Conservation (phyloP, 2,888 invertebrate species). For the Diarsia mendica region DNA sequence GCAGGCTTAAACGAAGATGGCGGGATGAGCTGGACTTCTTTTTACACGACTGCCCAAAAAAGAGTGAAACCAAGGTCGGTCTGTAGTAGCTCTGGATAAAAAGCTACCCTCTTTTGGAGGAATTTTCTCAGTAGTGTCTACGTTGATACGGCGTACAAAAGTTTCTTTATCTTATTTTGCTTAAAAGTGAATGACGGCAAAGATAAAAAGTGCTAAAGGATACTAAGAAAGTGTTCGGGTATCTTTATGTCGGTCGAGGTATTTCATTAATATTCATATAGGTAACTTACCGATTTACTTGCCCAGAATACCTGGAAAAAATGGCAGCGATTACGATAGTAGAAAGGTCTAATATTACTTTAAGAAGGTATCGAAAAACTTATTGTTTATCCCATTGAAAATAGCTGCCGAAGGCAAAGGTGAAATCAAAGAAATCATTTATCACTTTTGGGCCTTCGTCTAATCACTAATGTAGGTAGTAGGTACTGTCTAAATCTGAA, state of each 20-base stretch:
- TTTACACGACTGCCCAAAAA: background rate
- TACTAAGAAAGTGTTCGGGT: background rate
- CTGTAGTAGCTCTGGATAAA: no score
- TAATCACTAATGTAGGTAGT: no score
- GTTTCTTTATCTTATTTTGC: background rate
- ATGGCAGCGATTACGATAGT: background rate
- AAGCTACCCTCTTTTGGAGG: no score
- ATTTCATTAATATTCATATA: background rate
- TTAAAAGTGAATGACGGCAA: background rate
- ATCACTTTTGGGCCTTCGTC: no score
- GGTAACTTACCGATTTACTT: background rate
- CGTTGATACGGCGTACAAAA: no score
- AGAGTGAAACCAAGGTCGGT: no score
- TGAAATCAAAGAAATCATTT: no score
- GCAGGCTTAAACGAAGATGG: background rate
- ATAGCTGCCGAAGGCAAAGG: background rate
- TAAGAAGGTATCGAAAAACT: background rate
- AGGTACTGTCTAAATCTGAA: background rate
- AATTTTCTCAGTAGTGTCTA: no score
- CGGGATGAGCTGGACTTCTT: background rate
- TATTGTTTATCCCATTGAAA: background rate
- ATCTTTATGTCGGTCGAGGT: background rate
- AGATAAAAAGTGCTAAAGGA: no score
- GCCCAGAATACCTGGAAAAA: background rate
- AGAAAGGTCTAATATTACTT: background rate